Conservation (phyloP, 2,797 vertebrate species). For the Eulemur rubriventer region DNA sequence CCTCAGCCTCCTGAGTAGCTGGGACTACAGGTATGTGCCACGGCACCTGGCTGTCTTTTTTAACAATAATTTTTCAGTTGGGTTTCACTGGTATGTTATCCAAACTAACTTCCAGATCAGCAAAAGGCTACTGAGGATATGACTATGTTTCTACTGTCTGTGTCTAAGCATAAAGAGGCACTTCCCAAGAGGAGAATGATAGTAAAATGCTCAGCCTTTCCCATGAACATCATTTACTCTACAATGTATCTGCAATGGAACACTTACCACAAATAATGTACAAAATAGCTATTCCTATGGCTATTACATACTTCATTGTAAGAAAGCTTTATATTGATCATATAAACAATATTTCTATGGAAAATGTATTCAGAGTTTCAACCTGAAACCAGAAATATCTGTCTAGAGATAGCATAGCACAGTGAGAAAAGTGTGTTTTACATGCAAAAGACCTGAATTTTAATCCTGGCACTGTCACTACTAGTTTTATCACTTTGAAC, state of each 20-base stretch:
- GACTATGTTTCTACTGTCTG: neutral
- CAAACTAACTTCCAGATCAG: neutral
- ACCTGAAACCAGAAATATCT: neutral
- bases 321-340: neutral
- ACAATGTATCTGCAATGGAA: neutral
- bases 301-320: neutral
- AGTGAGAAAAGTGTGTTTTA: neutral
- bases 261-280: neutral
- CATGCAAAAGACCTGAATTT: neutral
- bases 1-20: neutral
- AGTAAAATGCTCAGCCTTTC: neutral
- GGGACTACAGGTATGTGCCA: neutral
- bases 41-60: neutral
- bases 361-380: neutral
- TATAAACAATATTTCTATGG: neutral
- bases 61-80: constrained; percentile 13
- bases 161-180: neutral
- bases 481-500: neutral
- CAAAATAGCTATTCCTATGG: neutral
- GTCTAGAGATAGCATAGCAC: neutral
- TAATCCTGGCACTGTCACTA: constrained; percentile 34
- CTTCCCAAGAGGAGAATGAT: neutral
- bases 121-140: constrained; percentile 8
- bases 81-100: neutral
- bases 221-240: constrained; percentile 11